Conservation (phyloP, 2,797 vertebrate genomes). For the Parotocinclus haroldoi region DNA sequence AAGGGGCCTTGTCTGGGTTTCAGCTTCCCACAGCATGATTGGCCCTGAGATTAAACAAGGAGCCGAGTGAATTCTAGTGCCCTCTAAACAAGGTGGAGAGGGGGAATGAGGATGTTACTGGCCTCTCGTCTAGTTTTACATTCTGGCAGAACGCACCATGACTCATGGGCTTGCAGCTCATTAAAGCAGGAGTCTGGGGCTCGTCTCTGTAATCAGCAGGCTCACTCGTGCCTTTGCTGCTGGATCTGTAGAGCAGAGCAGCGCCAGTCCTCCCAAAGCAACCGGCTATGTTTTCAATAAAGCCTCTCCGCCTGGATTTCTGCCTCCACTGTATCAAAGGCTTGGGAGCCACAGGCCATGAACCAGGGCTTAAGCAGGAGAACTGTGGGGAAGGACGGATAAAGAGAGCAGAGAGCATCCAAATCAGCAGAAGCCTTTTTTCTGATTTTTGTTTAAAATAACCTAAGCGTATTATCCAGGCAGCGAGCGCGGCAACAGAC, state of each 20-base stretch:
- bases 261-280: constrained; percentile 31
- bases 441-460: background rate
- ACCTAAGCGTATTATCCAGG: constrained; percentile 3
- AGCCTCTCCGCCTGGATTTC: constrained; percentile 42
- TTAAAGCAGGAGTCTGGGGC: constrained; percentile 53
- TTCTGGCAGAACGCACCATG: constrained; percentile 47
- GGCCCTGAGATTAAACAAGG: constrained; percentile 1
- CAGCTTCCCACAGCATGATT: constrained; percentile 4
- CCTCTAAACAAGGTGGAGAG: constrained; percentile 32
- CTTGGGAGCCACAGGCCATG: constrained; percentile 43
- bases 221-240: constrained; percentile 46
- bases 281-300: constrained; percentile 55
- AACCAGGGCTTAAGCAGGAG: constrained; percentile 34
- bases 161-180: constrained; percentile 51
- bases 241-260: constrained; percentile 37
- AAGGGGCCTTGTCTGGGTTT: constrained; percentile 6
- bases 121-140: constrained; percentile 46
- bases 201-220: constrained; percentile 52
- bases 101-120: constrained; percentile 19
- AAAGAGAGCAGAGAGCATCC: constrained; percentile 17
- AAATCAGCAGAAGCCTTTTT: constrained; percentile 5
- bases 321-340: constrained; percentile 51
- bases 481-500: constrained; percentile 9
- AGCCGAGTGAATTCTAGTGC: constrained; percentile 24
- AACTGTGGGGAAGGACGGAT: constrained; percentile 29